phyloP scores from a whole-genome alignment of 2,113 vertebrate genomes.

The Okapia johnstoni region DNA sequence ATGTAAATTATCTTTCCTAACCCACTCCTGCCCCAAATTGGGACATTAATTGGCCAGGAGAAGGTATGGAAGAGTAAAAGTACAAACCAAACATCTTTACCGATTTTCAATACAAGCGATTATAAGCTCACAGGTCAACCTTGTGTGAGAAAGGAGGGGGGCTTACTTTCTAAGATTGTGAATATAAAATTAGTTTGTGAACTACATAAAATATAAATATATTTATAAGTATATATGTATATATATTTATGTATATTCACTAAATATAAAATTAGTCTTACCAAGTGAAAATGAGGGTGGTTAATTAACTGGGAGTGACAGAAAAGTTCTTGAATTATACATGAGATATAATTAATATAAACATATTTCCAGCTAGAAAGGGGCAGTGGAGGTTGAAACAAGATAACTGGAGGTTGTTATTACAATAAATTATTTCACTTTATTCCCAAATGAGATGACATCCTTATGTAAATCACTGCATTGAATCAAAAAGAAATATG shows the following conservation, averaged over 20 bases:
- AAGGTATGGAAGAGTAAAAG: not conserved
- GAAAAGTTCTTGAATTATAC: not conserved
- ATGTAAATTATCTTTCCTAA: not conserved
- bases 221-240: not conserved
- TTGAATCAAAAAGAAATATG: not conserved
- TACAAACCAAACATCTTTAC: not conserved
- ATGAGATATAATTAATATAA: not conserved
- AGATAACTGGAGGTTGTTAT: not conserved
- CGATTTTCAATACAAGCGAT: not conserved
- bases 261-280: not conserved
- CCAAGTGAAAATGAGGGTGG: not conserved
- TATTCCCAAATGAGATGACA: not conserved
- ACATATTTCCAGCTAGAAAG: not conserved
- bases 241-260: not conserved
- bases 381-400: not conserved
- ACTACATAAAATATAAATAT: not conserved
- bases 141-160: not conserved
- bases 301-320: not conserved
- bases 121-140: not conserved
- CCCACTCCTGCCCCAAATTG: not conserved
- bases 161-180: not conserved
- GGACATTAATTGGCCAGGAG: not conserved
- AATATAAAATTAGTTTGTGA: not conserved
- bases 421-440: not conserved
- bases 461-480: not conserved